Percentiles rank a stretch among this genome's conserved stretches.
Evolutionary conservation across 2,888 invertebrate genomes (phyloP).

Genomic region (Eristalis pertinax): DNA sequence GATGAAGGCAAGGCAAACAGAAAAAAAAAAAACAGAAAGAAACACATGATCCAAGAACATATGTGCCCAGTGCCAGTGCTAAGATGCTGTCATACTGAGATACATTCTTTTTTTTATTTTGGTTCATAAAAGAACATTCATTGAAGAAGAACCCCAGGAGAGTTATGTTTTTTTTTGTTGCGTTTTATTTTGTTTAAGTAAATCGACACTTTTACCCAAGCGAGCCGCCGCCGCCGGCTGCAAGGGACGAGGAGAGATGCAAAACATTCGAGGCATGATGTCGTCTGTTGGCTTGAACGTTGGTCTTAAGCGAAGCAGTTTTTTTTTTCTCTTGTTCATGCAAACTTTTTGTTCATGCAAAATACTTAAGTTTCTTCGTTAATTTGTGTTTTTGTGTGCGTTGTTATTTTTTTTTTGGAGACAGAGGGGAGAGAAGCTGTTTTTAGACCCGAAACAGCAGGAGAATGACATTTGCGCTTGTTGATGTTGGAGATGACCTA

Average conservation of each 20-base stretch:
- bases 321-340: constrained; percentile 7
- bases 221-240: constrained; percentile 21
- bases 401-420: not conserved
- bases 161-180: constrained; percentile 35
- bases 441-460: constrained; percentile 62
- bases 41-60: constrained; percentile 53
- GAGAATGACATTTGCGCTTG: constrained; percentile 67
- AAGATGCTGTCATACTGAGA: constrained; percentile 61
- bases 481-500: constrained; percentile 63
- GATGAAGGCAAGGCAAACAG: not conserved
- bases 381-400: not conserved
- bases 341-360: constrained; percentile 62
- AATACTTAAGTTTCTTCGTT: constrained; percentile 48
- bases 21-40: not conserved
- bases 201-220: constrained; percentile 66
- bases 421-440: constrained; percentile 20
- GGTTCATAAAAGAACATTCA: constrained; percentile 43
- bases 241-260: not conserved
- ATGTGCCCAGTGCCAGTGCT: constrained; percentile 36
- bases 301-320: not conserved
- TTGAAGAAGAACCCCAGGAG: constrained; percentile 72
- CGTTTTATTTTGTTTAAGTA: constrained; percentile 48
- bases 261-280: constrained; percentile 55
- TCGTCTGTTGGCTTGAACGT: constrained; percentile 50
- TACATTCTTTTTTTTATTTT: constrained; percentile 24